Evolutionary conservation across 1,140 invertebrate species (phyloP), one percentile per base, ranked within the genome.

Genomic region (Acyrthosiphon pisum): DNA sequence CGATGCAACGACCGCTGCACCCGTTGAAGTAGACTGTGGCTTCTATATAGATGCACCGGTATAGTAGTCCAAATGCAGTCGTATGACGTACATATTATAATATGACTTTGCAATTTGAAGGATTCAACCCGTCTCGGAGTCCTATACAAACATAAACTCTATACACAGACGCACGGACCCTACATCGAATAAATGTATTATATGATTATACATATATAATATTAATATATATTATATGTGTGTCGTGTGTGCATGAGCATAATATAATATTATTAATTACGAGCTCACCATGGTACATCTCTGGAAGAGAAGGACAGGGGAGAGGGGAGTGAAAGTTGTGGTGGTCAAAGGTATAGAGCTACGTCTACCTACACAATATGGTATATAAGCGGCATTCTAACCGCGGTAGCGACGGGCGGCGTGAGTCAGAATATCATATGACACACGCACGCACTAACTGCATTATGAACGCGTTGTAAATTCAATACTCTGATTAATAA

Each of bases 401-500:
- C 48, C 87, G 48, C 89, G 37, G 89, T 90, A 60, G 35, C 48
- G 35, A 18, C 23, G 56, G 14, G 50, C 56, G 48, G 88, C 30
- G 14, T 14, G 35, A 41, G 60, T 91, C 41, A 22, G 4, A 76
- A 76, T 60, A 90, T 60, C 88, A 11, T 90, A 91, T 46, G 56
- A 91, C 90, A 91, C 26, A n/a, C 60, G 53, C 56, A 37, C 86
- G 26, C 53, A 37, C 35, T 86, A 90, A 90, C 37, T 44, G 46
- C 56, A 91, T 91, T 76, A 76, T 81, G 60, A 46, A 76, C 90
- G 56, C 60, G 37, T 81, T 44, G 56, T 91, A 76, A 91, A 91
- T 68, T 91, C 90, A 91, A 91, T 76, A 91, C 90, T 76, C 90
- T 91, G 90, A 91, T 91, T 91, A 91, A 91, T 91, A 76, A 91